These are phyloP conservation scores for Phaedon cochleariae DNA, from an alignment of 2,888 invertebrate genomes.

Conservation along the genomic window DNA sequence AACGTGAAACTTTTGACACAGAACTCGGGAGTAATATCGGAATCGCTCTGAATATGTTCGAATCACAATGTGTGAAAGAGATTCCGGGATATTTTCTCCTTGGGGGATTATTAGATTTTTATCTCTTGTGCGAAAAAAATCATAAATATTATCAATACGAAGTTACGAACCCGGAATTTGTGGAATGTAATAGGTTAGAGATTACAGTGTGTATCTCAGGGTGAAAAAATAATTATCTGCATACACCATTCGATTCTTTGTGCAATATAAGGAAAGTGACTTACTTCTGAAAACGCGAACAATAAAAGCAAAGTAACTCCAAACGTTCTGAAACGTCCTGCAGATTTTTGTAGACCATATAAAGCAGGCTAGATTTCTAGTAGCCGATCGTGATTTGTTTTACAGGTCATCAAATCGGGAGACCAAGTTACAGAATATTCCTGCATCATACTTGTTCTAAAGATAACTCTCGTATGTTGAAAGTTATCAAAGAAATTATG, in stretches of 20 bases:
- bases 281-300: not conserved
- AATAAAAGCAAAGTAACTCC: not conserved
- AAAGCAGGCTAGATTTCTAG: conserved; percentile 40
- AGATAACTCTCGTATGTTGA: too few relatives aligned
- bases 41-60: not conserved
- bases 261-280: too few relatives aligned
- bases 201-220: too few relatives aligned
- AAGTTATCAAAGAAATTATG: too few relatives aligned
- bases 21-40: not conserved
- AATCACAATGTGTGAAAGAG: conserved; percentile 2
- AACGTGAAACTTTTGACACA: not conserved
- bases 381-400: conserved; percentile 50
- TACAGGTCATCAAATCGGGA: conserved; percentile 48
- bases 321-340: not conserved
- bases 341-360: conserved; percentile 25
- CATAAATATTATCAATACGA: not conserved
- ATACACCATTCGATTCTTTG: too few relatives aligned
- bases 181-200: too few relatives aligned
- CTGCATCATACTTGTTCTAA: too few relatives aligned
- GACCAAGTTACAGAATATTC: not conserved
- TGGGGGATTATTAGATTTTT: not conserved
- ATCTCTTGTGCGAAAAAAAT: not conserved
- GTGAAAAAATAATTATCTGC: too few relatives aligned
- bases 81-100: conserved; percentile 8
- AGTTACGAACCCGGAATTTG: not conserved